Base-by-base conservation (phyloP, 2,113 vertebrate genomes). In the Oenanthe melanoleuca region DNA sequence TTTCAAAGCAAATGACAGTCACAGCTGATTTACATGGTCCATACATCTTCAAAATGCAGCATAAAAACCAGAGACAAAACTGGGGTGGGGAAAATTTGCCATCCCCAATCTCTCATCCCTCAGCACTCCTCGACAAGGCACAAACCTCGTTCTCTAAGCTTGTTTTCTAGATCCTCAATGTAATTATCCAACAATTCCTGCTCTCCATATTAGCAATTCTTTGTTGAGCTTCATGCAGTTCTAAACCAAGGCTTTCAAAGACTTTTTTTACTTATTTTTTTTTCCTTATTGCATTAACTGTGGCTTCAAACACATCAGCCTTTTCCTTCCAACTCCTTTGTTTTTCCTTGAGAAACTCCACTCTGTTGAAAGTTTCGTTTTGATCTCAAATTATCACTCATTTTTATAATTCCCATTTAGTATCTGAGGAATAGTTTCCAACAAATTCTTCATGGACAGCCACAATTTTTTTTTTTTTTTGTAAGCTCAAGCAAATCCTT, bases 1-100 rank as follows among this genome's bases (percentile, higher is more conserved):
- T 95, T 96, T 96, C 94, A 96, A 95, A 95, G 92, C 52, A 42
- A 86, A 18, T 7, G 57, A n/a, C 87, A 93, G 90, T 37, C 89
- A 93, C 79, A 90, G 79, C 21, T 44, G 60, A 83, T 95, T 94
- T 96, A 7, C 28, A 14, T 2, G 20, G 50, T 56, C 77, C 65
- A 53, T 6, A 42, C 37, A 49, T 86, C 93, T 75, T 80, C 88
- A 81, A 92, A 92, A 84, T 16, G 45, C 21, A 69, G 24, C 52
- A 24, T 42, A 55, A 89, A 92, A 89, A 31, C 1, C n/a, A 26
- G 11, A 75, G 7, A 89, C 50, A 59, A 60, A 91, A 44, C 10
- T 59, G 2, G 45, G 21, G 40, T 26, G 92, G 75, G 70, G 57
- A 38, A 88, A 65, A 75, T 74, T n/a, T 3, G 8, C 11, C 12